Evolutionary conservation across 2,113 vertebrate genomes (phyloP).

Genomic region (Toxotes chatareus): DNA sequence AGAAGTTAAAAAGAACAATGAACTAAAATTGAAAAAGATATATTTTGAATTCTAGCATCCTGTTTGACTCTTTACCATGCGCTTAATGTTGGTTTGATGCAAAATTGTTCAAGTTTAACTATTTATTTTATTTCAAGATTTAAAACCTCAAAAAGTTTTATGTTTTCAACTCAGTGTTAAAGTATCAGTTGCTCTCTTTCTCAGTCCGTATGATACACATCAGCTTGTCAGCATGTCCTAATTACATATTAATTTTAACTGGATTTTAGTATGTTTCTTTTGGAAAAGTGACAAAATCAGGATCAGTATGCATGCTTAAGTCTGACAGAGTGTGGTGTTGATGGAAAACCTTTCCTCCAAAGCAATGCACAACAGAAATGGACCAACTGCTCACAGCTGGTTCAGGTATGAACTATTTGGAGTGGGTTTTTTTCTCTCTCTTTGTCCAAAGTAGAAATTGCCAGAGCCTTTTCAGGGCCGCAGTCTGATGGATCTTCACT

Average conservation of each 20-base stretch:
- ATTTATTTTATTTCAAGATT: neutral
- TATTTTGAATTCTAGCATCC: no score
- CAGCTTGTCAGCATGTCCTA: neutral
- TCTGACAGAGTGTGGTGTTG: neutral
- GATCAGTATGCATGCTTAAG: neutral
- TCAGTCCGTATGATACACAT: neutral
- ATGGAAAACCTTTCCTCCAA: neutral
- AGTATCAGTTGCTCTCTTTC: neutral
- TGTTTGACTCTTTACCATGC: no score
- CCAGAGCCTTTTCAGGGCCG: neutral
- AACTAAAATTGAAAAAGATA: neutral
- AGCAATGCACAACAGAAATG: neutral
- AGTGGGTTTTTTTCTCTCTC: neutral
- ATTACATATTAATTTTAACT: neutral
- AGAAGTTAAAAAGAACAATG: neutral
- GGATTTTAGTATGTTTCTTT: neutral
- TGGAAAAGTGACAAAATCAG: neutral
- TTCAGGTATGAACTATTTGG: neutral
- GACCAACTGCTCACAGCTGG: neutral
- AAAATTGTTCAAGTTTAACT: neutral
- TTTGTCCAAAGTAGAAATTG: slow-evolving; percentile 4
- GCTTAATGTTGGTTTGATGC: no score
- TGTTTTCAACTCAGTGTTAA: neutral
- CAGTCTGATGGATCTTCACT: neutral
- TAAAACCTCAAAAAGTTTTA: neutral